phyloP scores from a whole-genome alignment of 2,113 vertebrate genomes.

The Pluvialis apricaria region DNA sequence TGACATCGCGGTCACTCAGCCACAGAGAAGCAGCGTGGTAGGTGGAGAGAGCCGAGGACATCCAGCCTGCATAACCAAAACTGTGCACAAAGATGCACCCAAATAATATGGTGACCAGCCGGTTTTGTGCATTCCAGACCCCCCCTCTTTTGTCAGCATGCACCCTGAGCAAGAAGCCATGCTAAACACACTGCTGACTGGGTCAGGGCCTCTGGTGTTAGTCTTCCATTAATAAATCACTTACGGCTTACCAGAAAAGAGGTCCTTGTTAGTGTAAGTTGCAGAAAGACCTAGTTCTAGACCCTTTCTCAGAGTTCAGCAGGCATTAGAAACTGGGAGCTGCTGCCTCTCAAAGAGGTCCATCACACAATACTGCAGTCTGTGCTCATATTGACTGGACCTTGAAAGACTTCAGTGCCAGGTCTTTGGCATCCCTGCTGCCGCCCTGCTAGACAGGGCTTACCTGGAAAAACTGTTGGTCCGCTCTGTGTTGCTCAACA shows the following conservation, averaged over 20 bases:
- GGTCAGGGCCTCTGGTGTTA: not conserved
- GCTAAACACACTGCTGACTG: not conserved
- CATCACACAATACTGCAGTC: accelerated
- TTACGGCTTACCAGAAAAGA: not conserved
- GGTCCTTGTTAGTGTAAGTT: not conserved
- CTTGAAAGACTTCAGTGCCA: not conserved
- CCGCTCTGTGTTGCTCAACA: not conserved
- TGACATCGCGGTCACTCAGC: not conserved
- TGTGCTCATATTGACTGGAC: accelerated
- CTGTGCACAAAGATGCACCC: not conserved
- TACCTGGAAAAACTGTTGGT: not conserved
- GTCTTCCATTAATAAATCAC: not conserved
- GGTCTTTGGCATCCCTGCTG: not conserved
- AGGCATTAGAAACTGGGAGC: not conserved
- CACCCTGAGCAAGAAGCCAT: not conserved
- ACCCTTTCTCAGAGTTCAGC: not conserved
- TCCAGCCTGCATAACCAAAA: not conserved
- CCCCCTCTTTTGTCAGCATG: not conserved
- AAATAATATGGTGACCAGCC: accelerated
- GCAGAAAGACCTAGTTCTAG: not conserved
- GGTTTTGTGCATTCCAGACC: not conserved
- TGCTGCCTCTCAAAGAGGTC: not conserved
- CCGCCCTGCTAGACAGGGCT: not conserved
- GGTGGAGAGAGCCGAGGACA: not conserved
- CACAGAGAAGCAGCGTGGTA: not conserved